Base-by-base conservation (phyloP, 2,113 vertebrate genomes). In the Eubucco bourcierii region DNA sequence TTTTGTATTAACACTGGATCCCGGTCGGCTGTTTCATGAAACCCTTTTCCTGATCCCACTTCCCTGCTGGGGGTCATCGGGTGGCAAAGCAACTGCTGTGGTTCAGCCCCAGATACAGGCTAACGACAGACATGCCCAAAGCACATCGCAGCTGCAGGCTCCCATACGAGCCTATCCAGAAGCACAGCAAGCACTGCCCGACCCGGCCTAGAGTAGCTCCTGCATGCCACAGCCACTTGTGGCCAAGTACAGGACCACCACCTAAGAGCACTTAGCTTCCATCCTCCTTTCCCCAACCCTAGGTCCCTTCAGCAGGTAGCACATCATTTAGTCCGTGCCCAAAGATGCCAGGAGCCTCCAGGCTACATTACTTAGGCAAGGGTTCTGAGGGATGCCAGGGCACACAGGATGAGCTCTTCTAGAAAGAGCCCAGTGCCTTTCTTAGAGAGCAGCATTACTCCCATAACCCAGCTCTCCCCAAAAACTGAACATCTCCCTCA, bases 221-320 rank as follows among this genome's bases (percentile, higher is more conserved):
- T 19, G 16, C 16, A 10, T 5, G 8, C 58, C 65, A 10, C 2
- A 4, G 31, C 29, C 72, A 13, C 12, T 4, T 68, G 28, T 33
- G 34, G 15, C 12, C 64, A 39, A 29, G 15, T 31, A 5, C 9
- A 52, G 12, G 23, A 17, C 10, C 47, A 28, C 39, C 34, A 25
- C 0, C 0, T 5, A 15, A 2, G 23, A 52, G 44, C 78, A 12
- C 25, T 21, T 27, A 12, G 67, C 52, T 71, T 41, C 28, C 21
- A 7, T n/a, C 59, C 44, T 44, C 60, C 37, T 56, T 24, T 37
- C 31, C 44, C 39, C 8, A 29, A 10, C 2, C 15, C 60, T 2
- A 1, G 28, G 10, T 18, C 23, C 31, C 50, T 31, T 1, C 15
- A 0, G 0, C 18, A 59, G 55, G 23, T 44, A 46, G 34, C 27